Evolutionary conservation across 2,888 invertebrate species (phyloP), one percentile per base, ranked within the genome.

Genomic region (Sphaerophoria rueppellii): DNA sequence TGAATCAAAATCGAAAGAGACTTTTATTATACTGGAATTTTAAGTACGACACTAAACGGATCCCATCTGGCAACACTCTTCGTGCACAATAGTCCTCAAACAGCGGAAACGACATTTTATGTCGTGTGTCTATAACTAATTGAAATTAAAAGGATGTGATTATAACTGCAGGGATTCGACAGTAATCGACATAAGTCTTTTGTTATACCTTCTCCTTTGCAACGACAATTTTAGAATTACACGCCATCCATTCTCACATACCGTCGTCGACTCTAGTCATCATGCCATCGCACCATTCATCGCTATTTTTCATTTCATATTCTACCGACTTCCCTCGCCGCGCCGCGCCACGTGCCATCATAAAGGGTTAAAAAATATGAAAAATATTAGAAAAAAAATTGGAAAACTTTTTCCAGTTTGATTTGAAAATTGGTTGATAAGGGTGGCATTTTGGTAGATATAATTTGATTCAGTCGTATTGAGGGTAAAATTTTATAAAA

Each of bases 131-230:
- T 74, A 60, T 60, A 67, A 79, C 82, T 83, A 79, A 83, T 83
- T 83, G 79, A 79, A 75, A 83, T 75, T 79, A 79, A 79, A 75
- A 61, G 79, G 60, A 71, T 79, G 65, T 83, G 71, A 83, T 83
- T 79, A 83, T 83, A 67, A 79, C 75, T 83, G 79, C 79, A 72
- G 71, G 82, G 67, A 83, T 67, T 79, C 79, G 54, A 54, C 54
- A 61, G 46, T 40, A 54, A 43, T 54, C 54, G 75, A 60, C 79
- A 78, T 67, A 54, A 71, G 79, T 55, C 71, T 75, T 79, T 55
- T 74, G 74, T 60, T 60, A 54, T 24, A 24, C 24, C 24, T 24
- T 60, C 48, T 58, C 24, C 11, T n/a, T 12, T 16, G 24, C 74
- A 70, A 55, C 70, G 57, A 40, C 54, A 50, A 65, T 54, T 57